Percentiles rank a stretch among this genome's conserved stretches.
Evolutionary conservation across 2,797 vertebrate species (phyloP).

Genomic region (Crypturellus tataupa): DNA sequence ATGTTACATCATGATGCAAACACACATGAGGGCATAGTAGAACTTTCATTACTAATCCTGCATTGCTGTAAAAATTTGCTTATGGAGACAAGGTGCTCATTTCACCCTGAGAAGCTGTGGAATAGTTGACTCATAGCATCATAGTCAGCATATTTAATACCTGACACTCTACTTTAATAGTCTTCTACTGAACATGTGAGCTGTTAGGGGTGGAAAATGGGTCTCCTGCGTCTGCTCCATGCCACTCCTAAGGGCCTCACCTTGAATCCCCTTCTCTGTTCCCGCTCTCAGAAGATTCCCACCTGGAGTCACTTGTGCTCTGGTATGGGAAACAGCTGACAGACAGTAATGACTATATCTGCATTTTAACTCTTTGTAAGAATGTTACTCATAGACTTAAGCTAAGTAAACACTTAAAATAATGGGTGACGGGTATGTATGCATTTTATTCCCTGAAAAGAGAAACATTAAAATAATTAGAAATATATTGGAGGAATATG

Average conservation of each 20-base stretch:
- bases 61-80: background rate
- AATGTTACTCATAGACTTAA: background rate
- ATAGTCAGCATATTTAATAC: background rate
- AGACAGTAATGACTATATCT: background rate
- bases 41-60: background rate
- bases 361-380: background rate
- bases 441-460: background rate
- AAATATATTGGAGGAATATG: background rate
- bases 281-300: background rate
- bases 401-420: background rate
- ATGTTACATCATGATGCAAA: background rate
- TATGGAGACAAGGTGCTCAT: background rate
- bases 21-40: background rate
- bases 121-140: background rate
- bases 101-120: background rate
- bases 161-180: background rate
- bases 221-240: background rate
- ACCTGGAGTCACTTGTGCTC: background rate
- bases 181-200: background rate
- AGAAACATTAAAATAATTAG: constrained; percentile 1
- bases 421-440: background rate
- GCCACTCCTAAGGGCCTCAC: background rate
- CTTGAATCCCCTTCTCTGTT: background rate
- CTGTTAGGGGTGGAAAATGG: background rate
- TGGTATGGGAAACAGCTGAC: background rate